phyloP scores from a whole-genome alignment of 1,140 invertebrate species.

The Physella acuta region DNA sequence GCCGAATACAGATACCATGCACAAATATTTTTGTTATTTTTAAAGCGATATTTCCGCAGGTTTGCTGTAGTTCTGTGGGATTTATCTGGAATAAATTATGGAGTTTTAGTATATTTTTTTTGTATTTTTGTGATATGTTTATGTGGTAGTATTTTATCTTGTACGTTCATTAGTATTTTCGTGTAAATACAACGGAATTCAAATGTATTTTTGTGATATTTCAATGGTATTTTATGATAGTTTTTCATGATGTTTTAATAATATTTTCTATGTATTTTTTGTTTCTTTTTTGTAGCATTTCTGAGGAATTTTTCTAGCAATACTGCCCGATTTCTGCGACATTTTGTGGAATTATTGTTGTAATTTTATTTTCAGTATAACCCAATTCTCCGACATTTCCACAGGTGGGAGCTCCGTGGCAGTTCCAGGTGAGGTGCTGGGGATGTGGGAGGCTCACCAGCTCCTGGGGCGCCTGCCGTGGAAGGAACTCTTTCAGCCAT shows the following conservation, averaged over 20 bases:
- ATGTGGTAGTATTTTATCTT: too few relatives aligned
- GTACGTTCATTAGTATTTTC: too few relatives aligned
- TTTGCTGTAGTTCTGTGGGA: not conserved
- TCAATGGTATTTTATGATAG: not conserved
- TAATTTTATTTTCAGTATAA: not conserved
- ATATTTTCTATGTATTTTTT: not conserved
- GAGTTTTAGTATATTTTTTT: too few relatives aligned
- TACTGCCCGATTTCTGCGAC: not conserved
- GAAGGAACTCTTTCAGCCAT: constrained; percentile 76
- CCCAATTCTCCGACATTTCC: not conserved
- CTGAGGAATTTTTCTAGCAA: not conserved
- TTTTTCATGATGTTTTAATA: not conserved
- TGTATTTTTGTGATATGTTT: too few relatives aligned
- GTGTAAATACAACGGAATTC: too few relatives aligned
- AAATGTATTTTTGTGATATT: too few relatives aligned
- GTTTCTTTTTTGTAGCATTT: not conserved
- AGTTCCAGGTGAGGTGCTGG: constrained; percentile 87
- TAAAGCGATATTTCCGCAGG: not conserved
- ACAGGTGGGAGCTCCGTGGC: constrained; percentile 77
- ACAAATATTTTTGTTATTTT: not conserved
- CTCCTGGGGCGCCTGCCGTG: constrained; percentile 70
- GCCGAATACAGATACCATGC: not conserved
- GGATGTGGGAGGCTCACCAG: constrained; percentile 81
- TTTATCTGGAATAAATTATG: too few relatives aligned
- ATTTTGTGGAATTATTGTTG: not conserved